These are phyloP conservation scores for Habropoda laboriosa DNA, from an alignment of 1,140 invertebrate genomes.

Conservation along the genomic window DNA sequence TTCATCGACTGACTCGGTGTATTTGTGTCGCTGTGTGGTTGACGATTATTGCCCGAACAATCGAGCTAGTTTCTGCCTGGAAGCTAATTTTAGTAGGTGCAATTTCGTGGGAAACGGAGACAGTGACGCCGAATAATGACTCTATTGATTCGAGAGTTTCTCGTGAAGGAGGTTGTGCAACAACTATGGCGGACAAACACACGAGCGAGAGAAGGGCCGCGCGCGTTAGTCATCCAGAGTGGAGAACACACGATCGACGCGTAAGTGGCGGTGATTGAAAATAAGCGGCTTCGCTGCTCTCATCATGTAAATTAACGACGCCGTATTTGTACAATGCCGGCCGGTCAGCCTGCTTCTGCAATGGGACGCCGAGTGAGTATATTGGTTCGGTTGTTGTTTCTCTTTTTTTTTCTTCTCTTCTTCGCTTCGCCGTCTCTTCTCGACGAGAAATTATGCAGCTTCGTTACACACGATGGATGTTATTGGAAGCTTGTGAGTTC, in stretches of 20 bases:
- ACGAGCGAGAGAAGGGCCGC: no score
- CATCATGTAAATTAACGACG: slow-evolving; percentile 32
- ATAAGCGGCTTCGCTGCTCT: slow-evolving; percentile 19
- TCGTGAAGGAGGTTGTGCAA: slow-evolving; percentile 28
- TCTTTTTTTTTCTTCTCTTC: no score
- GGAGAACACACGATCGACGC: neutral
- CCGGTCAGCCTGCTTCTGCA: neutral
- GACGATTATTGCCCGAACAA: no score
- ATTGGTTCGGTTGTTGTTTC: no score
- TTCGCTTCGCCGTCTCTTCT: no score
- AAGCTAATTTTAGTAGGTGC: no score
- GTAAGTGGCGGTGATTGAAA: slow-evolving; percentile 46
- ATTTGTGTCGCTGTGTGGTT: no score
- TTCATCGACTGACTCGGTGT: no score
- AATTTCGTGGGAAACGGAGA: neutral
- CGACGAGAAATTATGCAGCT: neutral
- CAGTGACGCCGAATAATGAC: slow-evolving; percentile 8
- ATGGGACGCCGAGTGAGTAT: no score
- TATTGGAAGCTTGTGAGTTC: neutral
- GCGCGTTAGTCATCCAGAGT: slow-evolving; percentile 38
- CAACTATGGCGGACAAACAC: no score
- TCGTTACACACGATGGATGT: slow-evolving; percentile 11
- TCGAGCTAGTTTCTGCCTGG: neutral
- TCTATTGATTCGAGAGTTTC: slow-evolving; percentile 38
- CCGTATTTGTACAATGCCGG: neutral